phyloP scores from a whole-genome alignment of 2,888 invertebrate species.

The Mycogona germanica region DNA sequence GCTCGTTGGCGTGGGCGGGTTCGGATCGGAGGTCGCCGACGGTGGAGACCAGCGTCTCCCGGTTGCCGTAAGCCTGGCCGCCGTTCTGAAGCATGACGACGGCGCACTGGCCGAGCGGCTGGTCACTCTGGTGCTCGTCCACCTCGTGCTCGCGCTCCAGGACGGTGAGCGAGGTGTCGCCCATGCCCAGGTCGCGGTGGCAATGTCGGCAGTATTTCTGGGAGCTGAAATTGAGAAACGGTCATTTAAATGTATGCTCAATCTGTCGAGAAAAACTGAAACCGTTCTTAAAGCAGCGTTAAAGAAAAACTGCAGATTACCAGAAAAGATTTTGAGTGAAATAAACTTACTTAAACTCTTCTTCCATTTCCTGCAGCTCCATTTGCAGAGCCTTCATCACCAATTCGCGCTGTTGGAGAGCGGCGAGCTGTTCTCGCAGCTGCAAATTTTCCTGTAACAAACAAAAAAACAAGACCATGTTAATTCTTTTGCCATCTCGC shows the following conservation, averaged over 20 bases:
- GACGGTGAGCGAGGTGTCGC: background rate
- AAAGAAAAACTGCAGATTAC: background rate
- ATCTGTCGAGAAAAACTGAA: no score
- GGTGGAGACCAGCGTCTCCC: slow-evolving; percentile 16
- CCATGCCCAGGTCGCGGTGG: background rate
- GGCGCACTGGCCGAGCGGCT: slow-evolving; percentile 3
- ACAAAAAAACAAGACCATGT: no score
- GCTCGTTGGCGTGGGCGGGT: background rate
- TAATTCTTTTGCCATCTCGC: no score
- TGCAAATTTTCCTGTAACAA: slow-evolving; percentile 23
- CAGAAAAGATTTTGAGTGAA: slow-evolving; percentile 10
- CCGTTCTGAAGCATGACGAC: slow-evolving; percentile 17
- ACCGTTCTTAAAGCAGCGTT: no score
- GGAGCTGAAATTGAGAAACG: background rate
- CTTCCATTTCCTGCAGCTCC: slow-evolving; percentile 23
- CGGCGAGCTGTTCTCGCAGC: slow-evolving; percentile 21
- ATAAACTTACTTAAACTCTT: slow-evolving; percentile 17
- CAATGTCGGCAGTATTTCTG: slow-evolving; percentile 3
- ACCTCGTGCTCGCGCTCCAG: slow-evolving; percentile 9
- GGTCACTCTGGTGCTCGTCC: background rate
- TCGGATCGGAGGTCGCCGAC: background rate
- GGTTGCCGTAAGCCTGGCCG: slow-evolving; percentile 16
- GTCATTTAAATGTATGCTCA: no score
- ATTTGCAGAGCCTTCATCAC: slow-evolving; percentile 21
- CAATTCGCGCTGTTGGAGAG: slow-evolving; percentile 21